A percentile compares a stretch with the other conserved stretches of the same genome.
Evolutionary conservation across 2,113 vertebrate species (phyloP).

Genomic region (Colius striatus): DNA sequence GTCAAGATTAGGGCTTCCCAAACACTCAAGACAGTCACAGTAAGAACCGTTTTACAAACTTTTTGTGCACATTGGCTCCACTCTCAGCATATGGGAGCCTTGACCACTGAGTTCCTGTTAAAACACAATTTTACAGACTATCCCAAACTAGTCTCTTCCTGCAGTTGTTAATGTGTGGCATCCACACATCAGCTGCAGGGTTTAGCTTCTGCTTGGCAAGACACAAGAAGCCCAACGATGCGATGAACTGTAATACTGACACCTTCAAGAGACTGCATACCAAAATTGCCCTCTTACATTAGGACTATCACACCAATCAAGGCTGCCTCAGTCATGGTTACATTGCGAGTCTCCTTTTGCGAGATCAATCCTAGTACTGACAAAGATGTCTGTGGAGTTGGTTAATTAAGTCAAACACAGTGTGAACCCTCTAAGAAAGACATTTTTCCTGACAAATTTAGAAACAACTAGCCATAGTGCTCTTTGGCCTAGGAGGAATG

Average conservation of each 20-base stretch:
- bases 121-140: not conserved
- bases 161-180: not conserved
- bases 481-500: not conserved
- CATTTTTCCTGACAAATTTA: not conserved
- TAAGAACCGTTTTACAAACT: not conserved
- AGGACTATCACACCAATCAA: not conserved
- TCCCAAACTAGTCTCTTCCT: not conserved
- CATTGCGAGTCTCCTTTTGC: rapidly evolving
- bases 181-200: not conserved
- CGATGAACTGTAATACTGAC: not conserved
- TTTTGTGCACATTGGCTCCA: not conserved
- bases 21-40: not conserved
- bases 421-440: not conserved
- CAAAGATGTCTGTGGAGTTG: not conserved
- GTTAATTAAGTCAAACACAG: not conserved
- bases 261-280: not conserved
- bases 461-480: not conserved
- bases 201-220: not conserved
- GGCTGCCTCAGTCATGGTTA: not conserved
- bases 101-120: not conserved
- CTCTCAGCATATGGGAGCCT: rapidly evolving
- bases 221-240: not conserved
- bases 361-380: not conserved
- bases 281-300: not conserved
- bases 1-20: not conserved